These are phyloP conservation scores for Agrilus planipennis DNA, from an alignment of 1,140 invertebrate genomes.

Conservation along the genomic window DNA sequence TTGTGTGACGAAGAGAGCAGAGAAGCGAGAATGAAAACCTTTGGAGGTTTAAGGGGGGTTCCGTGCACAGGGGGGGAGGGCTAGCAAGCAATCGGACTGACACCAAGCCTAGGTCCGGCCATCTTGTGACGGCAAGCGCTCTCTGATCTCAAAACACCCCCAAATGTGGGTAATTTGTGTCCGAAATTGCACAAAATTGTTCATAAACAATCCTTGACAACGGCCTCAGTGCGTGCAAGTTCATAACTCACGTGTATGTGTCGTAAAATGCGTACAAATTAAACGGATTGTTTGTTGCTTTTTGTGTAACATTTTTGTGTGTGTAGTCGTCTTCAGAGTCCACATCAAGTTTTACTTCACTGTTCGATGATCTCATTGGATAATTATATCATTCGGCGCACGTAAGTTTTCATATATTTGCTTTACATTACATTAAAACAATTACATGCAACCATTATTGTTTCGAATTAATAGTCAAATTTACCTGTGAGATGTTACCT, in stretches of 20 bases:
- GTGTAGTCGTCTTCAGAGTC: conserved; percentile 17
- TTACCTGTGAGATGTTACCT: too few relatives aligned
- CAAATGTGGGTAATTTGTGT: conserved; percentile 22
- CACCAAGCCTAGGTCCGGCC: conserved; percentile 36
- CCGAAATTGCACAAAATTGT: conserved; percentile 18
- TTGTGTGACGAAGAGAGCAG: conserved; percentile 28
- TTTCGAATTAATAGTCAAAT: too few relatives aligned
- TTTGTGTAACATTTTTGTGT: conserved; percentile 28
- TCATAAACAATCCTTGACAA: conserved; percentile 12
- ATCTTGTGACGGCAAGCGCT: conserved; percentile 34
- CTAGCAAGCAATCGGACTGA: conserved; percentile 35
- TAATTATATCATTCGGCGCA: conserved; percentile 7
- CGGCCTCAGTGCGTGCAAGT: conserved; percentile 16
- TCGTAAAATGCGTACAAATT: conserved; percentile 5
- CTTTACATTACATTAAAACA: too few relatives aligned
- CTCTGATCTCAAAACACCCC: conserved; percentile 27
- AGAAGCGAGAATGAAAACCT: conserved; percentile 32
- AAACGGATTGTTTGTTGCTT: conserved; percentile 18
- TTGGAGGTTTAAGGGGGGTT: conserved; percentile 31
- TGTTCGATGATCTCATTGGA: conserved; percentile 10
- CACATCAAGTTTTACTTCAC: conserved; percentile 9
- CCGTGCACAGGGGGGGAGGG: conserved; percentile 31
- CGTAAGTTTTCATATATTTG: conserved; percentile 6
- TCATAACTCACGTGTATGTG: conserved; percentile 23
- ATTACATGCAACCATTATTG: too few relatives aligned